These are phyloP conservation scores for Drosophila nikananu DNA, from an alignment of 1,140 invertebrate genomes.

Conservation along the genomic window DNA sequence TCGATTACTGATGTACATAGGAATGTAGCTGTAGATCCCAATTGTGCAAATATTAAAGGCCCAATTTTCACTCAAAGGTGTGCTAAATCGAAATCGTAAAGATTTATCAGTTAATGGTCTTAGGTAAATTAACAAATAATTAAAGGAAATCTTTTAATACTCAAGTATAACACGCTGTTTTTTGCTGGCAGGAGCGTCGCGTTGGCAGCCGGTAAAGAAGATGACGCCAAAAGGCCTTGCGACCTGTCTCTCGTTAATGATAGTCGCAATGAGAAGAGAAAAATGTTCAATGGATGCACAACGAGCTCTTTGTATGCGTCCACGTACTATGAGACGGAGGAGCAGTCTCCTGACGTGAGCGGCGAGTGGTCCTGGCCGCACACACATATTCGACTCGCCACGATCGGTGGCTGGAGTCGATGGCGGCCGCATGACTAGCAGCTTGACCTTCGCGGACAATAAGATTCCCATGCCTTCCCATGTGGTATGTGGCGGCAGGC, in stretches of 20 bases:
- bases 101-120: background rate
- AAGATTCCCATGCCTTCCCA: background rate
- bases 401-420: background rate
- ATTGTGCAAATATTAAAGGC: too few species aligned
- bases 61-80: too few species aligned
- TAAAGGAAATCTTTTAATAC: background rate
- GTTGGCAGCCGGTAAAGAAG: background rate
- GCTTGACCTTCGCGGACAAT: background rate
- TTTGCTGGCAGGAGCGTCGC: too few species aligned
- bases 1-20: too few species aligned
- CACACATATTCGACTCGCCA: too few species aligned
- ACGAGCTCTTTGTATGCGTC: background rate
- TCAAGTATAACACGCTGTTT: background rate
- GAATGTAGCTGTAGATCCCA: background rate
- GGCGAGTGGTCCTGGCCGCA: too few species aligned
- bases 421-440: background rate
- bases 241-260: background rate
- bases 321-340: background rate
- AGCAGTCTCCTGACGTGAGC: background rate
- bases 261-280: background rate
- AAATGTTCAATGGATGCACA: background rate
- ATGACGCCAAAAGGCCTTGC: background rate
- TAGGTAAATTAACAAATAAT: background rate
- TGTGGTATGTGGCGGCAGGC: background rate
- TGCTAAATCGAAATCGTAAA: background rate